Percentiles rank a stretch among this genome's conserved stretches.
Evolutionary conservation across 2,113 vertebrate species (phyloP).

Genomic region (Platysteira castanea): DNA sequence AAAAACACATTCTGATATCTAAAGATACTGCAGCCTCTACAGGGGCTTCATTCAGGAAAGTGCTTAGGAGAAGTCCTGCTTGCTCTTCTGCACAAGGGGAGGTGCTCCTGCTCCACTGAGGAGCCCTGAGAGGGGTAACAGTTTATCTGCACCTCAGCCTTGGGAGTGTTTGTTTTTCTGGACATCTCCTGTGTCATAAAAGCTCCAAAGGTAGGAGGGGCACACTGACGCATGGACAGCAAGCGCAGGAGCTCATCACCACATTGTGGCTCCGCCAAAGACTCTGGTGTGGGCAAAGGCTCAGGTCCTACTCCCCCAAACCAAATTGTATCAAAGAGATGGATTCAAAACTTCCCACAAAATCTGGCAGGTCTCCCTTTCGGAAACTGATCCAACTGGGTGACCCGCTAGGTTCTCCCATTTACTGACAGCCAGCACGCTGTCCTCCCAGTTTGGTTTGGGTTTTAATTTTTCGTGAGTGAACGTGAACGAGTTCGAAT

Average conservation of each 20-base stretch:
- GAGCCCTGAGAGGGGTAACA: rapidly evolving
- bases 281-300: rapidly evolving
- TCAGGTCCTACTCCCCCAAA: not conserved
- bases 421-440: not conserved
- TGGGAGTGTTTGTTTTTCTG: not conserved
- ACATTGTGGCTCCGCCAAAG: rapidly evolving
- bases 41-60: not conserved
- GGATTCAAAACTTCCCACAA: not conserved
- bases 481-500: not conserved
- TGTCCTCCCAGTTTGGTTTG: not conserved
- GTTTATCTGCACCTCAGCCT: not conserved
- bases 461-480: not conserved
- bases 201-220: not conserved
- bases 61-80: not conserved
- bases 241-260: not conserved
- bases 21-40: not conserved
- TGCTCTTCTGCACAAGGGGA: not conserved
- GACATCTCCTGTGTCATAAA: not conserved
- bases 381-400: not conserved
- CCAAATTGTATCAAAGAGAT: not conserved
- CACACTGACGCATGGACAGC: not conserved
- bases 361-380: not conserved
- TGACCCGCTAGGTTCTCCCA: not conserved
- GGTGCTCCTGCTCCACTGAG: not conserved
- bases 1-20: not conserved